Conservation (phyloP, 2,888 invertebrate genomes). For the Bhutanitis thaidina region DNA sequence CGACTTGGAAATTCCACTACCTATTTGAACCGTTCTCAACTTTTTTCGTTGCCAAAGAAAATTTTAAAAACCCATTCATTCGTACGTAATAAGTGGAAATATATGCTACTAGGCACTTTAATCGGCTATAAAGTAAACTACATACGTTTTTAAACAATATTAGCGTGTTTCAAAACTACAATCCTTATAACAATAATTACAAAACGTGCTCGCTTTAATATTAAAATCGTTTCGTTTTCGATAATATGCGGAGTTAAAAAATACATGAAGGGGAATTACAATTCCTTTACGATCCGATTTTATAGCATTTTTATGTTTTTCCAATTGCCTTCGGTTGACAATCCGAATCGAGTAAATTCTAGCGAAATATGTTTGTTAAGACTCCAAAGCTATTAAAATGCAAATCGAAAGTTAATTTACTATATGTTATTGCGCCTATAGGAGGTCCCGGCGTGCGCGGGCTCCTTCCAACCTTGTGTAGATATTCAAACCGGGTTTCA, state of each 20-base stretch:
- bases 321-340: constrained; percentile 70
- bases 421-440: constrained; percentile 31
- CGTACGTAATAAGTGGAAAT: background rate
- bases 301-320: constrained; percentile 72
- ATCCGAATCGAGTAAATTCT: constrained; percentile 68
- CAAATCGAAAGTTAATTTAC: constrained; percentile 56
- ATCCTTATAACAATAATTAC: constrained; percentile 28
- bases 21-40: background rate
- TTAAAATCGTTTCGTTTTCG: constrained; percentile 33
- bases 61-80: background rate
- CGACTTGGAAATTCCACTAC: constrained; percentile 26
- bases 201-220: constrained; percentile 32
- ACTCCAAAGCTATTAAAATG: constrained; percentile 62
- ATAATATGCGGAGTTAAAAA: constrained; percentile 46
- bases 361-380: constrained; percentile 63
- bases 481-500: constrained; percentile 11
- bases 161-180: constrained; percentile 14
- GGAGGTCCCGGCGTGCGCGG: constrained; percentile 25
- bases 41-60: background rate
- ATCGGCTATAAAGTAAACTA: constrained; percentile 3
- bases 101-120: background rate
- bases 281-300: constrained; percentile 70
- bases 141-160: constrained; percentile 7
- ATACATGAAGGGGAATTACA: constrained; percentile 53
- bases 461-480: constrained; percentile 3